These are phyloP conservation scores for Anthophora plumipes DNA, from an alignment of 2,888 invertebrate species.

Conservation along the genomic window DNA sequence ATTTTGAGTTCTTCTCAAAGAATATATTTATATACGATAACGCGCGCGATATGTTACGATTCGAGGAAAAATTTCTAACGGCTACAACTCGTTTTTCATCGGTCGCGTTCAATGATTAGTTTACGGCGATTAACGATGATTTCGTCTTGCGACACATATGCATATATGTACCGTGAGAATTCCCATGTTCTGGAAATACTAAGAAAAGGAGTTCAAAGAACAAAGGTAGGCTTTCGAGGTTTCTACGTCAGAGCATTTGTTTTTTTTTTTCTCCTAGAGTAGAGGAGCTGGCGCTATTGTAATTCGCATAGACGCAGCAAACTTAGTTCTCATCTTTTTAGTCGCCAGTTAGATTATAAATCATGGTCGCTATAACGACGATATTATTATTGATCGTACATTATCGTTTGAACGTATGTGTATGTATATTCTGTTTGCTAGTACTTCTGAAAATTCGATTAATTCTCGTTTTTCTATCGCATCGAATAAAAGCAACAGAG, in stretches of 20 bases:
- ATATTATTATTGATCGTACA: constrained; percentile 2
- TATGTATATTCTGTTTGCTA: not conserved
- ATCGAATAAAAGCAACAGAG: constrained; percentile 6
- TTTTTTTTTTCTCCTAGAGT: constrained; percentile 56
- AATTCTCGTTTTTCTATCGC: not conserved
- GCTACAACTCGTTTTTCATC: no score
- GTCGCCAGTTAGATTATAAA: constrained; percentile 53
- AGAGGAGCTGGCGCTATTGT: constrained; percentile 65
- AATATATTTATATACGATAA: no score
- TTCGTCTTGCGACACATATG: not conserved
- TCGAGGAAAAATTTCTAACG: no score
- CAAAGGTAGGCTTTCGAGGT: constrained; percentile 58
- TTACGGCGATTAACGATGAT: not conserved
- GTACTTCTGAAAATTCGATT: not conserved
- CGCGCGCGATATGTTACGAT: no score
- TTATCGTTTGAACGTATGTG: not conserved
- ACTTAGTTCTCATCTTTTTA: constrained; percentile 45
- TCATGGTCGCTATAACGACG: constrained; percentile 23
- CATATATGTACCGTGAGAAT: constrained; percentile 3
- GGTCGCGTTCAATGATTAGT: no score
- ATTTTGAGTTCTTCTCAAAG: no score
- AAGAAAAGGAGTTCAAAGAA: constrained; percentile 28
- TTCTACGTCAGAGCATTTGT: constrained; percentile 17
- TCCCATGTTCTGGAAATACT: constrained; percentile 32
- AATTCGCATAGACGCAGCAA: constrained; percentile 68